phyloP scores from a whole-genome alignment of 2,888 invertebrate species.

The Heliconius ethilla region DNA sequence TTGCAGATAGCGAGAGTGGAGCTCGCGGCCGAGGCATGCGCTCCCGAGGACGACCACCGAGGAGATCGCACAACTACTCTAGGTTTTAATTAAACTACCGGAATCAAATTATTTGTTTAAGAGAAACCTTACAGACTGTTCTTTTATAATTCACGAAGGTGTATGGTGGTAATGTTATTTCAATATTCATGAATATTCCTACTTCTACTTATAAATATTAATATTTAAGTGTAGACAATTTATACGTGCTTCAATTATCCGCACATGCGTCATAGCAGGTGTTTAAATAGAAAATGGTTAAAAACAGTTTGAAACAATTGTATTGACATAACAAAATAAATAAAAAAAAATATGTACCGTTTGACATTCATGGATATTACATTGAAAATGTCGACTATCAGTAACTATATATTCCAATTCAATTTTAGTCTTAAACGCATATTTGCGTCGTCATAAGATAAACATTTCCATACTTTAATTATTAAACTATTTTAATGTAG shows the following conservation, averaged over 20 bases:
- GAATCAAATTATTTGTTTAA: constrained; percentile 9
- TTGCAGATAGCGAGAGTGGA: constrained; percentile 73
- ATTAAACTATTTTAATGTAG: constrained; percentile 41
- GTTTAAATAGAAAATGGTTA: constrained; percentile 1
- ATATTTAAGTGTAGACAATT: constrained; percentile 20
- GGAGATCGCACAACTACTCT: constrained; percentile 66
- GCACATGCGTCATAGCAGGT: background rate
- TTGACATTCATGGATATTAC: background rate
- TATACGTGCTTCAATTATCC: constrained; percentile 10
- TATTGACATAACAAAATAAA: constrained; percentile 1
- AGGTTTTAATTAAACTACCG: constrained; percentile 57
- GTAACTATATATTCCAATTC: constrained; percentile 9
- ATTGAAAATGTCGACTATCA: background rate
- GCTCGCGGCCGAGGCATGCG: constrained; percentile 72
- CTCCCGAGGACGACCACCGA: constrained; percentile 65
- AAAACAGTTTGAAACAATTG: background rate
- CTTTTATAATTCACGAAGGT: constrained; percentile 18
- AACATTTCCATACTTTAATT: constrained; percentile 47
- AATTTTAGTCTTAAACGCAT: constrained; percentile 23
- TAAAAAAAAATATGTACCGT: background rate
- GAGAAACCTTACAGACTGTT: constrained; percentile 31
- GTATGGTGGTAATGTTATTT: constrained; percentile 14
- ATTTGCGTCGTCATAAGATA: constrained; percentile 28
- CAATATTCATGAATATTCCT: constrained; percentile 28
- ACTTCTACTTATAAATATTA: constrained; percentile 26